A percentile compares a stretch with the other conserved stretches of the same genome.
phyloP scores from a whole-genome alignment of 1,140 invertebrate species.

The Calephelis virginiensis region DNA sequence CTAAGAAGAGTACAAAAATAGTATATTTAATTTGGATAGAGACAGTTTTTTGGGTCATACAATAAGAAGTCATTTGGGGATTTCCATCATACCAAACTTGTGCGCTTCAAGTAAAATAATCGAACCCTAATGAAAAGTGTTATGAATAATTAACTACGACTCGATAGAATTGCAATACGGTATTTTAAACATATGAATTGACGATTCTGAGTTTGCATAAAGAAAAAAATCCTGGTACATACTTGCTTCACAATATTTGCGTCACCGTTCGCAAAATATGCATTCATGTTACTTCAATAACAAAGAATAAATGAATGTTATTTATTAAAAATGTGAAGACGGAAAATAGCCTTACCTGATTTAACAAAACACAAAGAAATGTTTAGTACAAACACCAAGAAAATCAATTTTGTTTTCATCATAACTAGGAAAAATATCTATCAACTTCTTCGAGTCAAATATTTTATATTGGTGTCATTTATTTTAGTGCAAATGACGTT shows the following conservation, averaged over 20 bases:
- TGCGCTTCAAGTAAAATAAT: too few species aligned
- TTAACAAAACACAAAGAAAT: constrained; percentile 33
- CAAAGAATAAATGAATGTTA: constrained; percentile 25
- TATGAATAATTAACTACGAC: neutral
- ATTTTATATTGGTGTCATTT: constrained; percentile 34
- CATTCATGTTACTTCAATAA: constrained; percentile 16
- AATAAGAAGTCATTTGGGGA: too few species aligned
- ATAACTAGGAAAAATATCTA: constrained; percentile 37
- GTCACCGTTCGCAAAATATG: constrained; percentile 18
- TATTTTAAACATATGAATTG: too few species aligned
- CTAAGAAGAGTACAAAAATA: too few species aligned
- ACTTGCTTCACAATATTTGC: constrained; percentile 20
- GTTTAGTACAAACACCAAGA: constrained; percentile 31
- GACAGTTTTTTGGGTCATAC: too few species aligned
- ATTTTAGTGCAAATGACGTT: constrained; percentile 30
- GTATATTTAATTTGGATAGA: too few species aligned
- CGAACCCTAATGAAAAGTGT: too few species aligned
- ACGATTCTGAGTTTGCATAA: neutral
- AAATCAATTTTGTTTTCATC: constrained; percentile 31
- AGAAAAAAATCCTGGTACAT: neutral
- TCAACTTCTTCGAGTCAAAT: constrained; percentile 26
- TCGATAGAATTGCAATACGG: too few species aligned
- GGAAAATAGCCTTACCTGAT: constrained; percentile 36
- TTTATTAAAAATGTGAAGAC: constrained; percentile 24
- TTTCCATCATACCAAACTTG: too few species aligned